A percentile compares a stretch with the other conserved stretches of the same genome.
These are phyloP conservation scores for Penaeus indicus DNA, from an alignment of 1,140 invertebrate genomes.

Conservation along the genomic window DNA sequence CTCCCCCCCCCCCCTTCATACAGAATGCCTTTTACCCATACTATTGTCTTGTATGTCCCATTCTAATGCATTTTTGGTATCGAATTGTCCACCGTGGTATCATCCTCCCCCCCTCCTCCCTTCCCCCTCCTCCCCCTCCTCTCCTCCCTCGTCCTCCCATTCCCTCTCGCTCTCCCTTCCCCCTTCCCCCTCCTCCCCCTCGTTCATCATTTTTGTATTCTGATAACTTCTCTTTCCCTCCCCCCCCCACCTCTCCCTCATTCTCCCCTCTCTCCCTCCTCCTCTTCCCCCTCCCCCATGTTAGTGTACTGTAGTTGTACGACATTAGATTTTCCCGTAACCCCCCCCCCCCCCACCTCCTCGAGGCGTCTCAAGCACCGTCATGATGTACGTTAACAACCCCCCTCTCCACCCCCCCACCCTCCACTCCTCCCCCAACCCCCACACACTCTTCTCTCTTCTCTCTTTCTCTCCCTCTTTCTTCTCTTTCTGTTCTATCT, in stretches of 20 bases:
- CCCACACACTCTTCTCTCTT: not conserved
- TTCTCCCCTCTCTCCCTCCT: not conserved
- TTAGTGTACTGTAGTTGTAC: not conserved
- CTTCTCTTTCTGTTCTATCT: too few species aligned
- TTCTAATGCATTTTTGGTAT: not conserved
- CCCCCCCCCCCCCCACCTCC: not conserved
- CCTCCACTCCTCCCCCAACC: not conserved
- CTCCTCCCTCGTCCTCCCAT: not conserved
- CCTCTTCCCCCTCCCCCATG: not conserved
- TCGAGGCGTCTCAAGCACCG: constrained; percentile 1
- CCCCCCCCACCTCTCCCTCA: not conserved
- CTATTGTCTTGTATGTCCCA: too few species aligned
- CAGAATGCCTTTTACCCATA: too few species aligned
- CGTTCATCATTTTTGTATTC: too few species aligned
- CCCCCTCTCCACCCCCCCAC: not conserved
- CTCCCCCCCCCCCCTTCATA: too few species aligned
- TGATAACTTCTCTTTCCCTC: too few species aligned
- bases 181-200: too few species aligned
- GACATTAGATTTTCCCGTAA: not conserved
- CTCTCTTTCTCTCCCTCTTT: not conserved
- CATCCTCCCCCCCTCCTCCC: not conserved
- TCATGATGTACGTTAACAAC: not conserved
- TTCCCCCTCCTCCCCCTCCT: not conserved
- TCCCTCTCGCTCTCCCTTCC: not conserved
- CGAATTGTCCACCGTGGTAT: constrained; percentile 7